Base-by-base conservation (phyloP, 2,113 vertebrate genomes). In the Antennarius striatus region DNA sequence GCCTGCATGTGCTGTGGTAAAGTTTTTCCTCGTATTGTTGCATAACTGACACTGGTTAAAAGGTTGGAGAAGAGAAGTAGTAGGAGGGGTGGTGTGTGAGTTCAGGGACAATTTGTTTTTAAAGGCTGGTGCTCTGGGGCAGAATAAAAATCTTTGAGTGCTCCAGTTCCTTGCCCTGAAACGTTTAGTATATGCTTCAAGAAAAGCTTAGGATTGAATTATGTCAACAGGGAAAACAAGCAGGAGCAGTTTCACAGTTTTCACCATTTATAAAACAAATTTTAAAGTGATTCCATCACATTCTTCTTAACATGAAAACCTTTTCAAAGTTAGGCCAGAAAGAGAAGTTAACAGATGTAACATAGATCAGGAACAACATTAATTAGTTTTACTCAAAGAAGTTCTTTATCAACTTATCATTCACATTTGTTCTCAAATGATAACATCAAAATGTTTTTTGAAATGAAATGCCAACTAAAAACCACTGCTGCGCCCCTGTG, bases 401-500 rank as follows among this genome's bases (percentile, higher is more conserved):
- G 32, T 36, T 36, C 7, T 2, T 36, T 36, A 5, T 36, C 7
- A 36, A 22, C 22, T 36, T 36, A 36, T 36, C 7, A 36, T 36
- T 36, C 22, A 22, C 22, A 22, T 22, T 22, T 22, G 22, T 22
- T 22, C 22, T 22, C 2, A 22, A 22, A 22, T 22, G 22, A 22
- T 22, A 22, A 22, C 22, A 22, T 22, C 22, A 22, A 22, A 22
- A 22, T 22, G 22, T 22, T 22, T 22, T 22, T 22, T 22, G 22
- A 36, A 6, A 36, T 7, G 4, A 28, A 53, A 73, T 15, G 49
- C 4, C 52, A 70, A 46, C 14, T 71, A 0, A 59, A 70, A 53
- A 59, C 16, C 43, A 68, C 71, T 7, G 17, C 39, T 80, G 75
- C 80, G 76, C 30, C 63, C 70, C 3, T 54, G 86, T 88, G 89